Base-by-base conservation (phyloP, 2,113 vertebrate species). In the Talpa occidentalis region DNA sequence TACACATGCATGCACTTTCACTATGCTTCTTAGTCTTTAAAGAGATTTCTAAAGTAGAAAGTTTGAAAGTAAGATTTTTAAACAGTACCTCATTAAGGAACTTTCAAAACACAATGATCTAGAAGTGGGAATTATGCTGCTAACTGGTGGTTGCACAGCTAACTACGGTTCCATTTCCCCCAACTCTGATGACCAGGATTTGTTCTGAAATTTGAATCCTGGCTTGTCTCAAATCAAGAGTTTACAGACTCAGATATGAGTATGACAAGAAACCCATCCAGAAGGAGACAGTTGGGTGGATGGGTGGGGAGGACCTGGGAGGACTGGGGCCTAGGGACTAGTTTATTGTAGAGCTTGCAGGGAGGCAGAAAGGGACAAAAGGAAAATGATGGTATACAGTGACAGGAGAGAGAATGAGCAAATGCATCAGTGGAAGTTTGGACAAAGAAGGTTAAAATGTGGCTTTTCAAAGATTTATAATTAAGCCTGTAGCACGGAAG, bases 51-150 rank as follows among this genome's bases (percentile, higher is more conserved):
- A 35, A 49, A 78, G 93, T 74, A 74, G 49, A 86, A 91, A 79
- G 19, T 79, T 91, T 83, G 24, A 89, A 95, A 91, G 30, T 60
- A 78, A 85, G 24, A 64, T 72, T 85, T 91, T 81, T 37, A 14
- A 62, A 67, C 82, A 91, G 19, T 21, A 49, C 19, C 54, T 76
- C 40, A 32, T n/a, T 60, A 90, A 37, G 24, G 28, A 92, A 66
- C 56, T 93, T 94, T 83, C 16, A 93, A 52, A 85, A 59, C 44
- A 9, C 24, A 59, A 54, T 74, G 17, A 69, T 73, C 80, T 91
- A 83, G 42, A 69, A 73, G 52, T 64, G n/a, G 10, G 24, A 82
- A 16, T 9, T 17, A 37, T 22, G 2, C 54, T 44, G 15, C 42
- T 10, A 5, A 19, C 22, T 62, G 26, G 52, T 37, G 30, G 64